These are phyloP conservation scores for Epirrhoe tristata DNA, from an alignment of 2,888 invertebrate species.

Conservation along the genomic window DNA sequence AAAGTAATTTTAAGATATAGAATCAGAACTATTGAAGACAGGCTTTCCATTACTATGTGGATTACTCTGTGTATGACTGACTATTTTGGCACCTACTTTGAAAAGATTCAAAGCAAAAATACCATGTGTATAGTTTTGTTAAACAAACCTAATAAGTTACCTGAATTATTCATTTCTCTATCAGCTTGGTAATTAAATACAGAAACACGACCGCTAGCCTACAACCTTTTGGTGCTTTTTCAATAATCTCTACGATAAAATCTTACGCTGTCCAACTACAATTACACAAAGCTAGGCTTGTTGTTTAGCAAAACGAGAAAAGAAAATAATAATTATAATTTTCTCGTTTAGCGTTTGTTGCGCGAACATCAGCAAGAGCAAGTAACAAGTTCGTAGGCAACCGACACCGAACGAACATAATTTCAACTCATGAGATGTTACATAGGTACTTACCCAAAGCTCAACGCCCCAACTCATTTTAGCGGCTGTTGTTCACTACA, in stretches of 20 bases:
- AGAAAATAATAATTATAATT: not conserved
- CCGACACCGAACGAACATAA: constrained; percentile 45
- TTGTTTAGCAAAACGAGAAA: not conserved
- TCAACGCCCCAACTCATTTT: constrained; percentile 89
- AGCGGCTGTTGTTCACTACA: constrained; percentile 73
- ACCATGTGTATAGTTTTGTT: too few relatives aligned
- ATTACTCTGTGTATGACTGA: too few relatives aligned
- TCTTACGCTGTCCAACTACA: not conserved
- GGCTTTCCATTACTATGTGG: too few relatives aligned
- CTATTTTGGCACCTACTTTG: too few relatives aligned
- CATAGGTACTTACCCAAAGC: constrained; percentile 88
- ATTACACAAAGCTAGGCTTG: not conserved
- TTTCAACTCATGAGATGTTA: constrained; percentile 38
- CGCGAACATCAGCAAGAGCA: constrained; percentile 24
- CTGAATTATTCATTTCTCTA: not conserved
- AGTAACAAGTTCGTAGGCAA: constrained; percentile 45
- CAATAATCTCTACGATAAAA: not conserved
- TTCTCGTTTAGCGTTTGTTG: constrained; percentile 11
- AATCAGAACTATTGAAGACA: too few relatives aligned
- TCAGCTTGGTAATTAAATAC: not conserved
- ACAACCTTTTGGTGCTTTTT: not conserved
- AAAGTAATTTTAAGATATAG: too few relatives aligned
- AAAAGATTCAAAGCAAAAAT: too few relatives aligned
- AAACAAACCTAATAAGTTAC: not conserved
- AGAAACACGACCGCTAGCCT: not conserved